Conservation (phyloP, 2,888 invertebrate genomes). For the Nephrotoma appendiculata region DNA sequence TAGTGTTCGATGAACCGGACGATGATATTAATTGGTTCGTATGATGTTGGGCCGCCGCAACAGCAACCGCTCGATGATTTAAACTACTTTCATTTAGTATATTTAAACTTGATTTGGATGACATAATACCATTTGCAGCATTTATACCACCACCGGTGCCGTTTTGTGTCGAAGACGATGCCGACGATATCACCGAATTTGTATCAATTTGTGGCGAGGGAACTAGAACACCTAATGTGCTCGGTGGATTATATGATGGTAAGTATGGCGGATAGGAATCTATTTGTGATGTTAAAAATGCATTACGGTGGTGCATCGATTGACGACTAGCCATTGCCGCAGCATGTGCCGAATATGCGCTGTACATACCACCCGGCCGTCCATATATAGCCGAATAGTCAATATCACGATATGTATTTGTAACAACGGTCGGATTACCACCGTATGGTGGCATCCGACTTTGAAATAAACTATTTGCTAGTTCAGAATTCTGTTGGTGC, state of each 20-base stretch:
- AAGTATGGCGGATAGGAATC: constrained; percentile 17
- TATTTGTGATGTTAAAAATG: constrained; percentile 11
- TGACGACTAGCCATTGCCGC: neutral
- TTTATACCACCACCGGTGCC: neutral
- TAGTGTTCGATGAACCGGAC: neutral
- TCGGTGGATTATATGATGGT: constrained; percentile 12
- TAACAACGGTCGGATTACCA: neutral
- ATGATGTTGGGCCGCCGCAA: neutral
- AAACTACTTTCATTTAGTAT: neutral
- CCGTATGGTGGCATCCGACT: neutral
- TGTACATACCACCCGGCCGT: neutral
- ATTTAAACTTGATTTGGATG: constrained; percentile 3
- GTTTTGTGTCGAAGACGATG: constrained; percentile 4
- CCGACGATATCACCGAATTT: constrained; percentile 3
- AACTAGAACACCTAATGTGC: constrained; percentile 8
- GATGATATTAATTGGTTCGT: constrained; percentile 2
- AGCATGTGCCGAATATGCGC: neutral
- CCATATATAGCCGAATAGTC: neutral
- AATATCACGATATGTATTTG: neutral
- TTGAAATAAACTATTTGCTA: constrained; percentile 4
- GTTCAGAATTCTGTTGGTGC: neutral
- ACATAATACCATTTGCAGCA: neutral
- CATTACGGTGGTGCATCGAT: neutral
- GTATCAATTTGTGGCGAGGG: constrained; percentile 11
- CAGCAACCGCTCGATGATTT: constrained; percentile 9